A percentile compares a stretch with the other conserved stretches of the same genome.
phyloP scores from a whole-genome alignment of 2,888 invertebrate genomes.

The Vanessa cardui region DNA sequence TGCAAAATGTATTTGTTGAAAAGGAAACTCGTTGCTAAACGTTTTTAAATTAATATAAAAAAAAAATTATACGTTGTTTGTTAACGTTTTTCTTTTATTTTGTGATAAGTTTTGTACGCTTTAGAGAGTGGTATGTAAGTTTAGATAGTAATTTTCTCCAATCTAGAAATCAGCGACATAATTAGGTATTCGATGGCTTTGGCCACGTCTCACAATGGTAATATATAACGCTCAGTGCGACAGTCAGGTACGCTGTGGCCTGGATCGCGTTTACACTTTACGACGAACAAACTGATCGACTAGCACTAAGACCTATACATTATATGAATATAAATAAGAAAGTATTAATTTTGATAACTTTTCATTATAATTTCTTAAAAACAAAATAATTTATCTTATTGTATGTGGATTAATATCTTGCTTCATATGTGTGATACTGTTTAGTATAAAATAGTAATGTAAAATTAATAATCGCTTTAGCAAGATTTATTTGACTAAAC shows the following conservation, averaged over 20 bases:
- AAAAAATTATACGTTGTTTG: neutral
- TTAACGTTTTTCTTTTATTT: neutral
- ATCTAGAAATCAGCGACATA: constrained; percentile 48
- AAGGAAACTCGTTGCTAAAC: constrained; percentile 29
- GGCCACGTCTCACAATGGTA: constrained; percentile 51
- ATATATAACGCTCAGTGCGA: constrained; percentile 47
- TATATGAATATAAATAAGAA: neutral
- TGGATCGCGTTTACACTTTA: constrained; percentile 28
- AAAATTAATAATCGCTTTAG: too few relatives aligned
- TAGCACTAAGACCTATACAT: neutral
- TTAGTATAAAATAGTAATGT: too few relatives aligned
- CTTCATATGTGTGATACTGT: too few relatives aligned
- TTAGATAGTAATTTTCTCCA: constrained; percentile 43
- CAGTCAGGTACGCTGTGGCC: constrained; percentile 37
- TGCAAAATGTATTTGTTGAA: constrained; percentile 32
- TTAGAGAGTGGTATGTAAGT: constrained; percentile 19
- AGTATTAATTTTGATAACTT: too few relatives aligned
- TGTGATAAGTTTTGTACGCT: neutral
- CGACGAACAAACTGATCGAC: constrained; percentile 4
- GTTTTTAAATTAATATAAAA: neutral
- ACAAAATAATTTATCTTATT: too few relatives aligned
- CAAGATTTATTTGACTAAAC: too few relatives aligned
- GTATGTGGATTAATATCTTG: too few relatives aligned
- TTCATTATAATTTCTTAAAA: too few relatives aligned
- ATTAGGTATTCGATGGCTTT: constrained; percentile 51